Evolutionary conservation across 1,140 invertebrate genomes (phyloP).

Genomic region (Calliphora vicina): DNA sequence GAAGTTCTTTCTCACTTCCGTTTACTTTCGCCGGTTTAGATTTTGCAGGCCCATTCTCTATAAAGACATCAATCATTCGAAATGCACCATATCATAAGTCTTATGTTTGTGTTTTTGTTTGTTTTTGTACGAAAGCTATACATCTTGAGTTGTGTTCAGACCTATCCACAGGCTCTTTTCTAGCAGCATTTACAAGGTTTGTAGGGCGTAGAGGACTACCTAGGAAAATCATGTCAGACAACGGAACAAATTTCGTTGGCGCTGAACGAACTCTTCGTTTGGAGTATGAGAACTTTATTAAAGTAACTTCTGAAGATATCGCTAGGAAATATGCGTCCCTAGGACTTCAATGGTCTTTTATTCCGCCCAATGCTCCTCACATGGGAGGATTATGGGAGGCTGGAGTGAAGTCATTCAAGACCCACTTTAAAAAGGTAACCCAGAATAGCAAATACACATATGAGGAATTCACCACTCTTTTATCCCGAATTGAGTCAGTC

Average conservation of each 20-base stretch:
- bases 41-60: not conserved
- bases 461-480: conserved; percentile 30
- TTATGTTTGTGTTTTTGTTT: not conserved
- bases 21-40: not conserved
- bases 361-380: conserved; percentile 39
- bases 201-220: not conserved
- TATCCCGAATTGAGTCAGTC: conserved; percentile 42
- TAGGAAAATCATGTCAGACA: not conserved
- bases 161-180: conserved; percentile 38
- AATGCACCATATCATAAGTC: not conserved
- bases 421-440: not conserved
- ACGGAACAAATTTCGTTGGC: not conserved
- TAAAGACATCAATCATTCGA: not conserved
- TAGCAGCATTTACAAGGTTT: conserved; percentile 25
- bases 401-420: conserved; percentile 26
- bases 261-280: not conserved
- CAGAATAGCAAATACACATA: not conserved
- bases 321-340: not conserved
- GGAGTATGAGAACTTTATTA: not conserved
- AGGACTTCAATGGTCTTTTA: conserved; percentile 8
- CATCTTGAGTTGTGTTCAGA: conserved; percentile 19
- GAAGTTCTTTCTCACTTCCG: not conserved
- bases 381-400: conserved; percentile 52
- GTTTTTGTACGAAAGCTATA: conserved; percentile 19
- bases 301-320: not conserved